Percentiles rank a stretch among this genome's conserved stretches.
These are phyloP conservation scores for Trachelus stipa DNA, from an alignment of 2,888 invertebrate species.

Conservation along the genomic window DNA sequence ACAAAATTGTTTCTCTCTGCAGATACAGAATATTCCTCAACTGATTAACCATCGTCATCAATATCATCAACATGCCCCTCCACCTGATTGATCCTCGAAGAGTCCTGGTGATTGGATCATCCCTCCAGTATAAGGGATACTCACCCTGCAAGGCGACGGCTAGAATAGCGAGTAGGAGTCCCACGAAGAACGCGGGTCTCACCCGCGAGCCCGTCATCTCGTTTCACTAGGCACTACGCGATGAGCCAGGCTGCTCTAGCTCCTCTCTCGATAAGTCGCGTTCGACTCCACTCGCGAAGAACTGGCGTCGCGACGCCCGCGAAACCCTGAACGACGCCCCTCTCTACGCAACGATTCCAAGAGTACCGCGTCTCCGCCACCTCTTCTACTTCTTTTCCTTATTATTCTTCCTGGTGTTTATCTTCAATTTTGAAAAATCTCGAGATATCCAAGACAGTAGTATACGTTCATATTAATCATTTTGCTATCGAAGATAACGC, in stretches of 20 bases:
- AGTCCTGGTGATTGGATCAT: neutral
- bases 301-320: conserved; percentile 57
- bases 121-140: conserved; percentile 43
- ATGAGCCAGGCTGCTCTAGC: conserved; percentile 60
- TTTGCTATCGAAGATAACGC: neutral
- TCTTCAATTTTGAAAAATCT: neutral
- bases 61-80: neutral
- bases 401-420: conserved; percentile 15
- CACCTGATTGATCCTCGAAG: conserved; percentile 5
- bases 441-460: neutral
- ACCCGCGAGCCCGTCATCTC: conserved; percentile 71
- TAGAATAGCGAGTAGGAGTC: conserved; percentile 70
- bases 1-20: neutral
- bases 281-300: conserved; percentile 59
- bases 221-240: conserved; percentile 67
- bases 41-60: neutral
- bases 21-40: neutral
- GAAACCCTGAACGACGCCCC: conserved; percentile 50
- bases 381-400: conserved; percentile 22
- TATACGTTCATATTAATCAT: neutral
- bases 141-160: conserved; percentile 71
- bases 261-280: conserved; percentile 55
- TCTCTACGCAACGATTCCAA: conserved; percentile 23
- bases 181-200: conserved; percentile 70
- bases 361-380: conserved; percentile 4